Evolutionary conservation across 1,140 invertebrate species (phyloP).

Genomic region (Drosophila parabipectinata): DNA sequence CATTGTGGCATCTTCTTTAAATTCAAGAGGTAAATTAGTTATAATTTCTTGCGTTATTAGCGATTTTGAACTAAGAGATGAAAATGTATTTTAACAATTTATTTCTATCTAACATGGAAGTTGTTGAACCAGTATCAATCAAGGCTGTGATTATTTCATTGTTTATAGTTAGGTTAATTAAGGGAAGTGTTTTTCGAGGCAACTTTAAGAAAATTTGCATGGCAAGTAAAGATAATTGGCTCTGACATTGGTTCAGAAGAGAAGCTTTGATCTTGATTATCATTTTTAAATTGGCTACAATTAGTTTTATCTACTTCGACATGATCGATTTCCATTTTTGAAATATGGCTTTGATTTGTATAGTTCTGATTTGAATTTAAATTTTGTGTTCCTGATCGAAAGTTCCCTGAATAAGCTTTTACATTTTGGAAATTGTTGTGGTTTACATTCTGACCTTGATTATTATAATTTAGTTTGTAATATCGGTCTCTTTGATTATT

Average conservation of each 20-base stretch:
- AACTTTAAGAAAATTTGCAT: background rate
- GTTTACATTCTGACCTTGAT: background rate
- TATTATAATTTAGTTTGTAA: conserved; percentile 1
- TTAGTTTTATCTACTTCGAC: background rate
- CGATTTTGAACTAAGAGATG: background rate
- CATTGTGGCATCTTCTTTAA: background rate
- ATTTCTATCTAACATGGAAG: conserved; percentile 11
- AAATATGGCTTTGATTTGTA: conserved; percentile 2
- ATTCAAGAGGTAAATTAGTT: background rate
- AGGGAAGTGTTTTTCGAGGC: background rate
- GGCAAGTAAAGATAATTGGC: background rate
- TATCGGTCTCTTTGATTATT: conserved; percentile 1
- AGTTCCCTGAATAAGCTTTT: background rate
- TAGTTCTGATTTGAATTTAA: background rate
- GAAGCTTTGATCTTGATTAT: background rate
- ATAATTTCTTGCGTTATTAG: background rate
- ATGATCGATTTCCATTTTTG: background rate
- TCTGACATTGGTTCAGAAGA: background rate
- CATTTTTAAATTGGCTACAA: background rate
- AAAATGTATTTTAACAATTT: conserved; percentile 11
- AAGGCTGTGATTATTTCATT: background rate
- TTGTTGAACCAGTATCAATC: conserved; percentile 10
- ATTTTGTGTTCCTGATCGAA: conserved; percentile 3
- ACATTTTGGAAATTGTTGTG: conserved; percentile 1
- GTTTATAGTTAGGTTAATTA: no score